A percentile compares a stretch with the other conserved stretches of the same genome.
phyloP scores from a whole-genome alignment of 2,113 vertebrate genomes.

The Catharus fuscescens region DNA sequence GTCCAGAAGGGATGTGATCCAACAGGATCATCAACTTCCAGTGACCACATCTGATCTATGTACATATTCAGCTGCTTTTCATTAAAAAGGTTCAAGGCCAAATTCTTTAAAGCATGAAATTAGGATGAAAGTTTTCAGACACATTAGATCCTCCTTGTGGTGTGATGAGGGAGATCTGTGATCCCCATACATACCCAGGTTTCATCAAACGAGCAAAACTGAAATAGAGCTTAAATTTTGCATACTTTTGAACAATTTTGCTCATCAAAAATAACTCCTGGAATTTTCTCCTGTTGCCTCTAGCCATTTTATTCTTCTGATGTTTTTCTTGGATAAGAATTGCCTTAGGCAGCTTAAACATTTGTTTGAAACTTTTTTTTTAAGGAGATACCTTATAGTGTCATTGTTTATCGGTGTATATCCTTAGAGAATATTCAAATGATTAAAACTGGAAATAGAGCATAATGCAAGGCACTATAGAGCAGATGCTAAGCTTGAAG shows the following conservation, averaged over 20 bases:
- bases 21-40: background rate
- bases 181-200: background rate
- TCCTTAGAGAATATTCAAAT: constrained; percentile 48
- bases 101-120: background rate
- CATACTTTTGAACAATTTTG: background rate
- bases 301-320: background rate
- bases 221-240: background rate
- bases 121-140: background rate
- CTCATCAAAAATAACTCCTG: background rate
- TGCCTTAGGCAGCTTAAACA: background rate
- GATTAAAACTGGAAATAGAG: constrained; percentile 42
- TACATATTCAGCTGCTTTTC: background rate
- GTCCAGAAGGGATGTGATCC: background rate
- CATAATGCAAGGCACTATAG: constrained; percentile 49
- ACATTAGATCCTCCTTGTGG: background rate
- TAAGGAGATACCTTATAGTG: background rate
- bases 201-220: background rate
- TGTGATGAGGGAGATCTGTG: accelerated
- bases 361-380: background rate
- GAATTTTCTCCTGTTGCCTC: background rate
- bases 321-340: background rate
- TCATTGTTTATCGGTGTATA: background rate
- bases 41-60: background rate
- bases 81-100: background rate
- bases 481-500: constrained; percentile 67